These are phyloP conservation scores for Lasiommata megera DNA, from an alignment of 2,888 invertebrate genomes.

Conservation along the genomic window DNA sequence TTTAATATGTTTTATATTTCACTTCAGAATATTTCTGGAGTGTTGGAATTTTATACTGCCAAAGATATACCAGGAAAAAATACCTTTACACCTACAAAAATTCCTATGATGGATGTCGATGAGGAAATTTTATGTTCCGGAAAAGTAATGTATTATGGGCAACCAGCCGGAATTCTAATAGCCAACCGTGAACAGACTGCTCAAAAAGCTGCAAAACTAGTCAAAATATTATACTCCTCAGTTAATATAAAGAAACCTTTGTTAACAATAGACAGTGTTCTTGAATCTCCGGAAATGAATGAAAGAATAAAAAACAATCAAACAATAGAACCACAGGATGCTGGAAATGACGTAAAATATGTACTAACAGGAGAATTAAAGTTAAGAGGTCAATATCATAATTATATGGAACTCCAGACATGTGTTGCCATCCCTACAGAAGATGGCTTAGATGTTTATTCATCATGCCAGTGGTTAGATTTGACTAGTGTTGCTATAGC, in stretches of 20 bases:
- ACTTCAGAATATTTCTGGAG: slow-evolving; percentile 82
- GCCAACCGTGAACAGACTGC: slow-evolving; percentile 80
- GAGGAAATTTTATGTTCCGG: slow-evolving; percentile 66
- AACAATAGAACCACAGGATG: slow-evolving; percentile 54
- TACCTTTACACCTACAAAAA: slow-evolving; percentile 60
- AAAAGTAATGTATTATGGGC: slow-evolving; percentile 81
- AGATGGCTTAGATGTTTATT: slow-evolving; percentile 85
- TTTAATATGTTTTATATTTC: slow-evolving; percentile 13
- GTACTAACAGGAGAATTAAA: slow-evolving; percentile 80
- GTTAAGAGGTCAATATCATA: slow-evolving; percentile 86
- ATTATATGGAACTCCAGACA: slow-evolving; percentile 87
- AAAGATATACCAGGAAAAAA: slow-evolving; percentile 86
- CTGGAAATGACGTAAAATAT: slow-evolving; percentile 58
- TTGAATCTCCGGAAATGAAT: slow-evolving; percentile 54
- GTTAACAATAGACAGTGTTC: slow-evolving; percentile 56
- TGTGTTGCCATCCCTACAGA: slow-evolving; percentile 85
- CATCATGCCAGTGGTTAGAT: slow-evolving; percentile 85
- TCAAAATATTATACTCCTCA: slow-evolving; percentile 71
- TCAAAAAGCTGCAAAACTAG: slow-evolving; percentile 75
- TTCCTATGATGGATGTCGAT: slow-evolving; percentile 43
- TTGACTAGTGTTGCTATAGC: slow-evolving; percentile 81
- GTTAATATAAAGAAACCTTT: slow-evolving; percentile 55
- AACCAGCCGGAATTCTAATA: slow-evolving; percentile 84
- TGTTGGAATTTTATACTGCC: slow-evolving; percentile 81
- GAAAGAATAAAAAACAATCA: slow-evolving; percentile 49